A percentile compares a stretch with the other conserved stretches of the same genome.
phyloP scores from a whole-genome alignment of 1,140 invertebrate species.

The Belonocnema kinseyi region DNA sequence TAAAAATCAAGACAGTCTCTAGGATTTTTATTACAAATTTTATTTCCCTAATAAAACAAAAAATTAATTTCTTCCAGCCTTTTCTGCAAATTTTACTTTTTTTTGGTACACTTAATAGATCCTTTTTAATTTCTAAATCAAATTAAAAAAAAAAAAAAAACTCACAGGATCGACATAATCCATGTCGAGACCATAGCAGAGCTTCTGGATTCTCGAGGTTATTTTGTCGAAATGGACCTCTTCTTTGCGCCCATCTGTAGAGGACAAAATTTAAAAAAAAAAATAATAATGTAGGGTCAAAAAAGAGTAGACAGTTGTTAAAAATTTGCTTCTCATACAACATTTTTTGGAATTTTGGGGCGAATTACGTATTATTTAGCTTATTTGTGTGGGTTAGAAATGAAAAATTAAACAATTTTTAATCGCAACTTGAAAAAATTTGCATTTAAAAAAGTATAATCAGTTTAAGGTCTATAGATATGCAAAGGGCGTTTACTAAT shows the following conservation, averaged over 20 bases:
- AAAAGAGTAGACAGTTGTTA: constrained; percentile 25
- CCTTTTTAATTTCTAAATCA: constrained; percentile 3
- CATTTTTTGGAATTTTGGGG: no score
- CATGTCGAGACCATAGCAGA: constrained; percentile 97
- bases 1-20: neutral
- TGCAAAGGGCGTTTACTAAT: no score
- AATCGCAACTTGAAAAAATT: no score
- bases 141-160: constrained; percentile 54
- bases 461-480: no score
- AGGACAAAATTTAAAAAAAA: no score
- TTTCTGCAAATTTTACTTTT: neutral
- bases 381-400: no score
- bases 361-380: no score
- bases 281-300: neutral
- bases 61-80: no score
- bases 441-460: no score
- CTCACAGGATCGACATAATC: constrained; percentile 97
- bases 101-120: neutral
- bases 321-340: constrained; percentile 26
- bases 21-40: no score
- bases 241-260: constrained; percentile 91
- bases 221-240: constrained; percentile 98
- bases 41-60: no score
- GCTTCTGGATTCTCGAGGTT: constrained; percentile 94
- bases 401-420: no score